Percentiles rank a stretch among this genome's conserved stretches.
Evolutionary conservation across 2,113 vertebrate genomes (phyloP).

Genomic region (Neopipo cinnamomea): DNA sequence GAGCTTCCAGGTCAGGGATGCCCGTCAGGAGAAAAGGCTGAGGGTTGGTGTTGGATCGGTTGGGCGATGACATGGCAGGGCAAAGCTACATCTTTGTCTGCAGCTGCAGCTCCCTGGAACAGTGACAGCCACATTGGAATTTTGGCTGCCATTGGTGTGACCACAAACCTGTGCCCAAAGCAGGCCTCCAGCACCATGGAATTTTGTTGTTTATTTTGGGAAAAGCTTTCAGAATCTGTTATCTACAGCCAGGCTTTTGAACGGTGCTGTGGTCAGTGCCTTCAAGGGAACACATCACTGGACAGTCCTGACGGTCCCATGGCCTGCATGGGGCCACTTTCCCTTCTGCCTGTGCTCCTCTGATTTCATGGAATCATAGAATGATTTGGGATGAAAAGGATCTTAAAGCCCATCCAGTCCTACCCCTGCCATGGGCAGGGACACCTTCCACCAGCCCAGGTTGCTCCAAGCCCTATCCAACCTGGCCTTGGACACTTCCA

Average conservation of each 20-base stretch:
- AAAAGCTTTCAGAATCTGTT: no score
- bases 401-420: background rate
- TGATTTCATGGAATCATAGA: background rate
- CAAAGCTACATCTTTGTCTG: background rate
- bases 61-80: background rate
- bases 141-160: background rate
- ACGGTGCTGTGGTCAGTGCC: background rate
- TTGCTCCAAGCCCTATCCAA: background rate
- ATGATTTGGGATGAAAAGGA: background rate
- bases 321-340: background rate
- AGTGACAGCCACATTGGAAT: background rate
- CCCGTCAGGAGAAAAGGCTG: conserved; percentile 19
- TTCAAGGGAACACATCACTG: background rate
- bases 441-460: background rate
- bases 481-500: background rate
- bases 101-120: background rate
- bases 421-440: background rate
- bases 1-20: conserved; percentile 43
- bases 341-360: background rate
- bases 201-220: background rate
- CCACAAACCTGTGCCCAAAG: background rate
- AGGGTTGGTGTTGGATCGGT: background rate
- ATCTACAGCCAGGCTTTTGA: background rate
- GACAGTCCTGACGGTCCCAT: background rate
- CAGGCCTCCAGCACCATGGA: no score